Evolutionary conservation across 2,797 vertebrate species (phyloP).

Genomic region (Rousettus madagascariensis): DNA sequence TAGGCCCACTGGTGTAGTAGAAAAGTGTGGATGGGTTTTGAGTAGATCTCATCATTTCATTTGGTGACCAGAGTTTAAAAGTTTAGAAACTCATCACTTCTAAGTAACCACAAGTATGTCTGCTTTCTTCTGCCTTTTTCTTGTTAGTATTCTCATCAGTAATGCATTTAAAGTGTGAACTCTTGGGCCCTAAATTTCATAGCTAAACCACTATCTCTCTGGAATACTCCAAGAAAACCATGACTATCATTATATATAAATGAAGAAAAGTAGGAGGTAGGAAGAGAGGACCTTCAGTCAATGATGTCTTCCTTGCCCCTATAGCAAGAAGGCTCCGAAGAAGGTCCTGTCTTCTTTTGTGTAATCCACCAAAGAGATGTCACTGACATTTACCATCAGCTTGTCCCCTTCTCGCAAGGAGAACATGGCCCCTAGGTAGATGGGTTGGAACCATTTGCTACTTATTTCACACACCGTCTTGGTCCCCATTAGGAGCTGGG

Average conservation of each 20-base stretch:
- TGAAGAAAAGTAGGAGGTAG: background rate
- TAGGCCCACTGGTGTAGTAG: background rate
- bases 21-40: background rate
- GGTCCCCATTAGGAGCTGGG: constrained; percentile 81
- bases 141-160: constrained; percentile 17
- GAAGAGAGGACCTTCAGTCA: background rate
- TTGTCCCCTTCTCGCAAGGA: constrained; percentile 83
- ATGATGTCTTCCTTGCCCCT: constrained; percentile 39
- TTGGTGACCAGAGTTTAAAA: background rate
- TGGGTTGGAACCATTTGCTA: constrained; percentile 81
- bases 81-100: constrained; percentile 15
- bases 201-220: constrained; percentile 4
- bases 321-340: constrained; percentile 86
- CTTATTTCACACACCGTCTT: constrained; percentile 80
- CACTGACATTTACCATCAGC: constrained; percentile 85
- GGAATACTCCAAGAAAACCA: background rate
- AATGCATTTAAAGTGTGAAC: background rate
- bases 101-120: background rate
- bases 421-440: constrained; percentile 85
- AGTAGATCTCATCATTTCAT: background rate
- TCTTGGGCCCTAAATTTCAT: background rate
- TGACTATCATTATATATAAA: background rate
- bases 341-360: constrained; percentile 86
- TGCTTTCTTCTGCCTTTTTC: background rate
- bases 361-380: constrained; percentile 84